Evolutionary conservation across 2,888 invertebrate genomes (phyloP), one percentile per base, ranked within the genome.

Genomic region (Pollenia angustigena): DNA sequence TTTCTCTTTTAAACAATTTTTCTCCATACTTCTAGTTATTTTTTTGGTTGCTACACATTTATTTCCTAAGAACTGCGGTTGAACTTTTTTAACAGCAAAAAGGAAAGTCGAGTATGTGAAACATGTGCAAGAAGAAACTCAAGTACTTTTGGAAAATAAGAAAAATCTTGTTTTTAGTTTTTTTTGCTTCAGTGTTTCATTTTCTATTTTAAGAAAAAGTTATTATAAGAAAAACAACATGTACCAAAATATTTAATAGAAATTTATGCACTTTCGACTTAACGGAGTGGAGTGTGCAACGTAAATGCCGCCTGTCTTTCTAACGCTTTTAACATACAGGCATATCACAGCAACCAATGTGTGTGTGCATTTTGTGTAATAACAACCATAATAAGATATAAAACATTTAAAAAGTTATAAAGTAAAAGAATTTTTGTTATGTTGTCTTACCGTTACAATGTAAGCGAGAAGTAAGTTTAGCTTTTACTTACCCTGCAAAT

Each of bases 361-460:
- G 32, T 48, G 16, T 54, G 44, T 14, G 11, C 9, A 32, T 56
- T 54, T 75, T 66, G n/a, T 72, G 64, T 81, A 10, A 71, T 78
- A 78, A 71, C 62, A 66, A 72, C 40, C 50, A 83, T 72, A 78
- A 78, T 78, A 64, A 72, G 66, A 72, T 58, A 72, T 52, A 66
- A 83, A 78, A 71, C 78, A 72, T 83, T 78, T 83, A 71, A 83
- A 64, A 62, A 71, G 66, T 78, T 64, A 72, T 78, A 58, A 80
- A 80, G 60, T 58, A 68, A 74, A 68, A 75, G 16, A 81, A 56
- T 56, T 48, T 66, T 56, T 16, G 48, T n/a, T 52, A 1, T 56
- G 6, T 54, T 1, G 18, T 72, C 46, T 54, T 40, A 1, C 12
- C 46, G 64, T 81, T 56, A 74, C 48, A 74, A 42, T 58, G 58